Evolutionary conservation across 2,113 vertebrate species (phyloP).

Genomic region (Heterocephalus glaber): DNA sequence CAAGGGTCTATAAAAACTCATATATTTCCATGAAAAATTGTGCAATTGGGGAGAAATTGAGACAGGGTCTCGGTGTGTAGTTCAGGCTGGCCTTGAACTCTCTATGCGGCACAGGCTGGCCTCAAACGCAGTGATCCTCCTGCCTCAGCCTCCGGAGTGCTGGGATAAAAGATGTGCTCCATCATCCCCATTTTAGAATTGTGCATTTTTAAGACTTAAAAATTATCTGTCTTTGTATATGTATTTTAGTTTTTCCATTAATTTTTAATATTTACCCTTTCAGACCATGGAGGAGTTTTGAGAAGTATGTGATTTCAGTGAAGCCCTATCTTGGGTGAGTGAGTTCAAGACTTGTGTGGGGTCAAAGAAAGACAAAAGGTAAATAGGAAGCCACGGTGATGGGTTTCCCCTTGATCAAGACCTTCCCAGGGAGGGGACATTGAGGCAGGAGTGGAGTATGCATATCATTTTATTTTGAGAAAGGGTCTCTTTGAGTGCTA

Average conservation of each 20-base stretch:
- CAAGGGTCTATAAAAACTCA: not conserved
- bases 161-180: not conserved
- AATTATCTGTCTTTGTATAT: not conserved
- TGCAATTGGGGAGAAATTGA: not conserved
- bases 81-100: not conserved
- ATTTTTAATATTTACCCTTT: not conserved
- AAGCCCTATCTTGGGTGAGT: not conserved
- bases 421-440: not conserved
- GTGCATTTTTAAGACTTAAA: not conserved
- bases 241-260: not conserved
- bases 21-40: not conserved
- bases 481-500: not conserved
- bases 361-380: fast-evolving
- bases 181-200: not conserved
- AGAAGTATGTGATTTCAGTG: not conserved
- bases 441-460: fast-evolving
- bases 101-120: not conserved
- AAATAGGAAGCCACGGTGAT: too few species aligned
- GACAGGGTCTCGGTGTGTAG: not conserved
- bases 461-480: not conserved
- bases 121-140: not conserved
- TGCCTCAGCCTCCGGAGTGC: not conserved
- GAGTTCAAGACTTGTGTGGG: not conserved
- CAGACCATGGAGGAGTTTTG: not conserved
- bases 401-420: too few species aligned